phyloP scores from a whole-genome alignment of 1,140 invertebrate genomes.

The Meloidogyne chitwoodi region DNA sequence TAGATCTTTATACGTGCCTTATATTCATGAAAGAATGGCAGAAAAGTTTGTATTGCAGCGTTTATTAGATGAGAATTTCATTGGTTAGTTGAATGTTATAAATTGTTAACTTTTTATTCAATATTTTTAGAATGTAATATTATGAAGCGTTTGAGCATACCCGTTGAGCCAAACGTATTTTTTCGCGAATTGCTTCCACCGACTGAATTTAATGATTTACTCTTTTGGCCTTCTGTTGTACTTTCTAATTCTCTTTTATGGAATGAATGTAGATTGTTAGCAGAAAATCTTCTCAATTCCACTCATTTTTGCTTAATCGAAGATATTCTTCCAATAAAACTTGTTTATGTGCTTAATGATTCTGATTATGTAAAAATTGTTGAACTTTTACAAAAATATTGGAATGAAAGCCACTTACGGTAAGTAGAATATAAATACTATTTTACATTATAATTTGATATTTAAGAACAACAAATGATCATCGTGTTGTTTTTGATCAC shows the following conservation, averaged over 20 bases:
- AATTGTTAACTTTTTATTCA: not conserved
- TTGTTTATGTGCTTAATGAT: conserved; percentile 17
- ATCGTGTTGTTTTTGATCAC: conserved; percentile 14
- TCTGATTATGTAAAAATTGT: conserved; percentile 14
- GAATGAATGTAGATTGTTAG: conserved; percentile 14
- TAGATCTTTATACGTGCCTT: conserved; percentile 40
- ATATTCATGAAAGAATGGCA: conserved; percentile 32
- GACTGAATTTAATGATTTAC: conserved; percentile 27
- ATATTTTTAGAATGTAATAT: conserved; percentile 24
- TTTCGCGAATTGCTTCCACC: conserved; percentile 36
- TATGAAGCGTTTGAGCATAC: conserved; percentile 30
- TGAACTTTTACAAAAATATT: conserved; percentile 6
- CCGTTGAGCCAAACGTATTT: conserved; percentile 21
- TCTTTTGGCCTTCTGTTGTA: conserved; percentile 33
- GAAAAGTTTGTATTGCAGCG: conserved; percentile 25
- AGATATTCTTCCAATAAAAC: conserved; percentile 18
- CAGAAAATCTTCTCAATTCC: conserved; percentile 26
- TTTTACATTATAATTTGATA: not conserved
- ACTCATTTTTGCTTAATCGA: conserved; percentile 30
- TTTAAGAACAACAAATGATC: conserved; percentile 12
- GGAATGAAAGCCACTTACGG: conserved; percentile 1
- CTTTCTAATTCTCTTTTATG: conserved; percentile 24
- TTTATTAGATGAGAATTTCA: conserved; percentile 22
- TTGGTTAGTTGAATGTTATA: conserved; percentile 33
- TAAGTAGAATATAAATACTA: not conserved